These are phyloP conservation scores for Neocrepidodera transversa DNA, from an alignment of 2,888 invertebrate species.

Conservation along the genomic window DNA sequence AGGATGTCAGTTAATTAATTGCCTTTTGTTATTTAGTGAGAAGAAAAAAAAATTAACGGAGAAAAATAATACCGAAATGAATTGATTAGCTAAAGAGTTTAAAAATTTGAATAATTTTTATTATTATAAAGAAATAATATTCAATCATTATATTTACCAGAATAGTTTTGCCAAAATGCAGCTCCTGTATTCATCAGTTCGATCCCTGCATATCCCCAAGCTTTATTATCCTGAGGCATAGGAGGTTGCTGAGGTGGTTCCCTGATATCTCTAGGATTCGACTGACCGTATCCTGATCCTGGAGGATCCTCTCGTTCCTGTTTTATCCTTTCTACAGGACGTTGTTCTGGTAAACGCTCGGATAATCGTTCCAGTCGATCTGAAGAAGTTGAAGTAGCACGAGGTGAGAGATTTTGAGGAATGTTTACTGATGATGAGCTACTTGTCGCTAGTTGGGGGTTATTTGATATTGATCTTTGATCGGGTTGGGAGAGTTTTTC, in stretches of 20 bases:
- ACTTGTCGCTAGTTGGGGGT: conserved; percentile 45
- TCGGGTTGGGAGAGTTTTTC: conserved; percentile 50
- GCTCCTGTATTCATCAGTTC: conserved; percentile 86
- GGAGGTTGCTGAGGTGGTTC: conserved; percentile 52
- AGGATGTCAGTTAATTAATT: conserved; percentile 11
- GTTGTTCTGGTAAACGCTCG: conserved; percentile 36
- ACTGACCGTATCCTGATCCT: conserved; percentile 43
- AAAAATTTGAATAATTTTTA: not conserved
- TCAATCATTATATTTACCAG: no score
- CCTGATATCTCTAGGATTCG: conserved; percentile 39
- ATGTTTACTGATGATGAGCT: conserved; percentile 23
- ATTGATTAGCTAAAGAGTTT: not conserved
- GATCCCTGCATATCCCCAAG: conserved; percentile 74
- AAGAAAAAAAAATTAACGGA: no score
- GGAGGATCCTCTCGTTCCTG: conserved; percentile 51
- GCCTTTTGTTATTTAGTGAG: conserved; percentile 5
- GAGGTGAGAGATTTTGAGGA: conserved; percentile 1
- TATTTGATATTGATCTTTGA: conserved; percentile 48
- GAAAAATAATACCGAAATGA: not conserved
- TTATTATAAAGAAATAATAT: not conserved
- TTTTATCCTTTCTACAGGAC: conserved; percentile 45
- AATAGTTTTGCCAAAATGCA: conserved; percentile 92
- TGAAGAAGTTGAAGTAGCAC: not conserved
- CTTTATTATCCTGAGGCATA: conserved; percentile 65
- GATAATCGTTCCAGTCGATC: conserved; percentile 32